phyloP scores from a whole-genome alignment of 2,113 vertebrate species.

The Lepisosteus osseus region DNA sequence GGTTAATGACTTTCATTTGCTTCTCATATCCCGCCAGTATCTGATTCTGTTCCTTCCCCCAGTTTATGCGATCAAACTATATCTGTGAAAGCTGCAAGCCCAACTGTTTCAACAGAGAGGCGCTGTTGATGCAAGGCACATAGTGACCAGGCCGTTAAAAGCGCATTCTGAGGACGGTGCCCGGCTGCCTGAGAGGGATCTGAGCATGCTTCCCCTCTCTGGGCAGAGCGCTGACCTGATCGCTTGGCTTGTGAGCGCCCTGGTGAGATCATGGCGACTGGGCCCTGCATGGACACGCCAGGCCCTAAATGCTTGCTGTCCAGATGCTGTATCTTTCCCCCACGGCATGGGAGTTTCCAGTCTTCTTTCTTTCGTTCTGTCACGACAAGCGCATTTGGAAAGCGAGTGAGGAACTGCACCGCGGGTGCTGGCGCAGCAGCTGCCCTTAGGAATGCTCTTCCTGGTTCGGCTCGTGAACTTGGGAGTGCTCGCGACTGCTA shows the following conservation, averaged over 20 bases:
- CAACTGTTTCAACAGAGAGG: neutral
- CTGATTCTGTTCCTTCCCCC: neutral
- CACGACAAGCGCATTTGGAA: slow-evolving; percentile 1
- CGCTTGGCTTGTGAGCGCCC: neutral
- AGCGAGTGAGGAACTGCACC: slow-evolving; percentile 13
- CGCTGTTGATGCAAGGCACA: neutral
- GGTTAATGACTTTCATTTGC: neutral
- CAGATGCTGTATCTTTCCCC: neutral
- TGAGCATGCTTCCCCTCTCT: neutral
- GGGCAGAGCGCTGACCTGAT: neutral
- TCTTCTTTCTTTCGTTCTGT: neutral
- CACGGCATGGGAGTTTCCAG: too few species aligned
- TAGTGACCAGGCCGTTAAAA: neutral
- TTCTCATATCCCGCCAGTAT: neutral
- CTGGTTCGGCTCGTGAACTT: too few species aligned
- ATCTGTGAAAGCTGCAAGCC: neutral
- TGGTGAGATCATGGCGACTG: neutral
- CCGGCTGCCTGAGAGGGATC: neutral
- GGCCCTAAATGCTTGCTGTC: neutral
- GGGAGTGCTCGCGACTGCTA: too few species aligned
- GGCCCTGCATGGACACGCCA: neutral
- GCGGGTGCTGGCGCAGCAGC: neutral
- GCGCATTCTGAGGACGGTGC: neutral
- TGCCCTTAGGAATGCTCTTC: too few species aligned
- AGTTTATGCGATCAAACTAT: too few species aligned